Evolutionary conservation across 2,888 invertebrate species (phyloP).

Genomic region (Ennomos fuscantarius): DNA sequence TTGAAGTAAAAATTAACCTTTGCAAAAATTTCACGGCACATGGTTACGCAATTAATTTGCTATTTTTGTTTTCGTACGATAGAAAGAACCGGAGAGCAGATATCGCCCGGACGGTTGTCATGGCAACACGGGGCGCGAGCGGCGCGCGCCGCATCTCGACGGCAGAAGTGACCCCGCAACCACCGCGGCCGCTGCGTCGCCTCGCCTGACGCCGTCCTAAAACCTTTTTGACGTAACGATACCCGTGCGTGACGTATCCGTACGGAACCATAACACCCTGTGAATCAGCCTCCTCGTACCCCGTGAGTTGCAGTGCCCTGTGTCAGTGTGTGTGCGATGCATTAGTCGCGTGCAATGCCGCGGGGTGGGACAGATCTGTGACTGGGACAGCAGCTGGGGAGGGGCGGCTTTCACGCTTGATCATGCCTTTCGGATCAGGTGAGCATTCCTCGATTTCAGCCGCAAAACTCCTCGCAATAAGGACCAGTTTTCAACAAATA

Average conservation of each 20-base stretch:
- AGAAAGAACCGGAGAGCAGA: constrained; percentile 70
- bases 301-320: constrained; percentile 40
- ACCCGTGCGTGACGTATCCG: constrained; percentile 56
- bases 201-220: constrained; percentile 51
- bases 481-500: constrained; percentile 31
- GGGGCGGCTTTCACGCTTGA: constrained; percentile 73
- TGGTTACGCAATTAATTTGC: constrained; percentile 82
- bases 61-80: constrained; percentile 80
- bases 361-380: constrained; percentile 68
- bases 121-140: constrained; percentile 75
- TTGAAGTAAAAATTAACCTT: constrained; percentile 67
- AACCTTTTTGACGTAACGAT: constrained; percentile 63
- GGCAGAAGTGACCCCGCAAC: constrained; percentile 76
- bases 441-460: constrained; percentile 59
- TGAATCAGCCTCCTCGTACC: constrained; percentile 22
- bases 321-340: constrained; percentile 67
- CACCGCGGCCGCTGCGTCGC: constrained; percentile 70
- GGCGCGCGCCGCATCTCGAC: constrained; percentile 78
- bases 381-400: constrained; percentile 64
- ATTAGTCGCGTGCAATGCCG: constrained; percentile 67
- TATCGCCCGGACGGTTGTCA: constrained; percentile 78
- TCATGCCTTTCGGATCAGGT: constrained; percentile 84
- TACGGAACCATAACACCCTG: constrained; percentile 21
- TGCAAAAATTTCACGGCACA: constrained; percentile 68
- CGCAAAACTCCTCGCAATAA: constrained; percentile 36